Conservation (phyloP, 2,888 invertebrate genomes). For the Anagyrus pseudococci region DNA sequence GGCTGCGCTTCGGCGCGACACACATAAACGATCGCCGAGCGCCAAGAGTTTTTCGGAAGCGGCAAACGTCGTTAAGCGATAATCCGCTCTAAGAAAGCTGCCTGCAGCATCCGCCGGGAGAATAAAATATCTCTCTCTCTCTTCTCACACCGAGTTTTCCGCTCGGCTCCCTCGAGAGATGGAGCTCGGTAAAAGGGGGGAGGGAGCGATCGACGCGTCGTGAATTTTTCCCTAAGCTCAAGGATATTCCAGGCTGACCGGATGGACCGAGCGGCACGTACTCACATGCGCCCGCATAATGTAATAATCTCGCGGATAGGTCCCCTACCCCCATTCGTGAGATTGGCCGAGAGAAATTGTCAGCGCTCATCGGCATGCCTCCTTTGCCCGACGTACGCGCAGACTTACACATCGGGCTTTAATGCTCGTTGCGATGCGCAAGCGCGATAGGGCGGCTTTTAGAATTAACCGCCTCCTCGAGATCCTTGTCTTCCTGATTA, state of each 20-base stretch:
- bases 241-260: not conserved
- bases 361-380: no score
- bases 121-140: not conserved
- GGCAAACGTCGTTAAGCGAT: slow-evolving; percentile 25
- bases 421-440: no score
- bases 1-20: no score
- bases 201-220: not conserved
- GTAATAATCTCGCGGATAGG: slow-evolving; percentile 16
- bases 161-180: no score
- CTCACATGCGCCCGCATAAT: slow-evolving; percentile 16
- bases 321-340: no score
- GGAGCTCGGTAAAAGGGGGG: not conserved
- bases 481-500: no score
- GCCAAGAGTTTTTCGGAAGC: slow-evolving; percentile 6
- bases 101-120: not conserved
- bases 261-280: not conserved
- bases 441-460: no score
- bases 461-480: no score
- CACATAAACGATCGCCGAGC: slow-evolving; percentile 16
- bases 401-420: no score
- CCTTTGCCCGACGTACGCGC: no score
- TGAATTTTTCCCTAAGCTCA: slow-evolving; percentile 17
- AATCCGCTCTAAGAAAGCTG: slow-evolving; percentile 12
- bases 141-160: no score
- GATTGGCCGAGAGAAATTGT: no score